These are phyloP conservation scores for Dallia pectoralis DNA, from an alignment of 2,797 vertebrate genomes.

Conservation along the genomic window DNA sequence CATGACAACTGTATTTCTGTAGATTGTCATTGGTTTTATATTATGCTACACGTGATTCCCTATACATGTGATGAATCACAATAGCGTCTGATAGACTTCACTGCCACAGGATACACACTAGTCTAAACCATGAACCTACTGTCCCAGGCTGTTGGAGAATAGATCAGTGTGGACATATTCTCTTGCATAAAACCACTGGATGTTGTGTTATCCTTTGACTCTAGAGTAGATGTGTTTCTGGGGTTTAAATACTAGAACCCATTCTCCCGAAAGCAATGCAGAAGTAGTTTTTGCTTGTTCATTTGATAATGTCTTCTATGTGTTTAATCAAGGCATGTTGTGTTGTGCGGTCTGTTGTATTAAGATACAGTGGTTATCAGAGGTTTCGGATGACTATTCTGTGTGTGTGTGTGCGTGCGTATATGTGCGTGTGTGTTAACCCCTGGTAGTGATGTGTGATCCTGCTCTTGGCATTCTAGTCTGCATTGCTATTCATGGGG, in stretches of 20 bases:
- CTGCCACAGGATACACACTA: not conserved
- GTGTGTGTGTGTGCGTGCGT: not conserved
- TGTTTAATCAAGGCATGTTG: not conserved
- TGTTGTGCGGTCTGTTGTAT: not conserved
- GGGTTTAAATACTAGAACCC: not conserved
- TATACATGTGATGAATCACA: not conserved
- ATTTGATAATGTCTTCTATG: not conserved
- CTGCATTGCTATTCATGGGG: constrained; percentile 18
- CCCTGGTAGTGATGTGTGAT: not conserved
- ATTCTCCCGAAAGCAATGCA: constrained; percentile 9
- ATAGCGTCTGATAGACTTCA: constrained; percentile 15
- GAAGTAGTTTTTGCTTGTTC: not conserved
- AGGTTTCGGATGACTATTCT: not conserved
- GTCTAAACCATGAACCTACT: not conserved
- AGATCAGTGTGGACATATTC: not conserved
- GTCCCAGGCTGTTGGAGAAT: not conserved
- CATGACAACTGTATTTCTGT: not conserved
- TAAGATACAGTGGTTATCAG: not conserved
- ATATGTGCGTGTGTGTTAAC: not conserved
- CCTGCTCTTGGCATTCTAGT: not conserved
- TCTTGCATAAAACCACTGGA: not conserved
- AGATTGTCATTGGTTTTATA: not conserved
- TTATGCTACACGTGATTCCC: not conserved
- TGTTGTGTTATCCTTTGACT: not conserved
- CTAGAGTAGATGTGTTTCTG: not conserved